These are phyloP conservation scores for Cerceris ruficornis DNA, from an alignment of 2,888 invertebrate genomes.

Conservation along the genomic window DNA sequence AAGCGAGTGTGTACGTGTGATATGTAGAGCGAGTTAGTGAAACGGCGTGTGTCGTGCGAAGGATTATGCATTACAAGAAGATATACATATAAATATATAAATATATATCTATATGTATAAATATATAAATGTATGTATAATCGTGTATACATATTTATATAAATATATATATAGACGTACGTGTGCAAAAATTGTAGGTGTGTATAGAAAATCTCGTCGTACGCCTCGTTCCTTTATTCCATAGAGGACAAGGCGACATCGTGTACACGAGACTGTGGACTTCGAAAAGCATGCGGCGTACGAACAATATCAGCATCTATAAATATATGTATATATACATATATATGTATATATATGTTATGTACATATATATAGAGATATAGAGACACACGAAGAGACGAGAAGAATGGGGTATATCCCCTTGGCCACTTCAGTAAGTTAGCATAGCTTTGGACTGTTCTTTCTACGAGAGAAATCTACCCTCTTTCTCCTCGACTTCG, in stretches of 20 bases:
- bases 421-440: conserved; percentile 8
- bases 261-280: background rate
- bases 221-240: background rate
- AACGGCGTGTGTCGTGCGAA: conserved; percentile 30
- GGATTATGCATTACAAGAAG: conserved; percentile 39
- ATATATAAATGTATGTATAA: conserved; percentile 36
- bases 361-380: conserved; percentile 15
- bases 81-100: conserved; percentile 57
- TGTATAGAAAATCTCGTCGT: conserved; percentile 15
- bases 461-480: conserved; percentile 3
- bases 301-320: conserved; percentile 7
- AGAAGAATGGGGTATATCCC: conserved; percentile 23
- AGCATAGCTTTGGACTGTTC: conserved; percentile 6
- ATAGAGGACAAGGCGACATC: background rate
- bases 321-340: background rate
- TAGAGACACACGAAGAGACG: conserved; percentile 19
- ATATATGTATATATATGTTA: conserved; percentile 8
- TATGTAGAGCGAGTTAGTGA: conserved; percentile 26
- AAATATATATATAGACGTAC: conserved; percentile 39
- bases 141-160: conserved; percentile 34
- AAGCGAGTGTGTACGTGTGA: conserved; percentile 59
- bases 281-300: conserved; percentile 9
- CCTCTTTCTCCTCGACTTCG: conserved; percentile 18
- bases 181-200: conserved; percentile 15
- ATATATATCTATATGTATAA: conserved; percentile 36